A percentile compares a stretch with the other conserved stretches of the same genome.
These are phyloP conservation scores for Polia nebulosa DNA, from an alignment of 2,888 invertebrate species.

Conservation along the genomic window DNA sequence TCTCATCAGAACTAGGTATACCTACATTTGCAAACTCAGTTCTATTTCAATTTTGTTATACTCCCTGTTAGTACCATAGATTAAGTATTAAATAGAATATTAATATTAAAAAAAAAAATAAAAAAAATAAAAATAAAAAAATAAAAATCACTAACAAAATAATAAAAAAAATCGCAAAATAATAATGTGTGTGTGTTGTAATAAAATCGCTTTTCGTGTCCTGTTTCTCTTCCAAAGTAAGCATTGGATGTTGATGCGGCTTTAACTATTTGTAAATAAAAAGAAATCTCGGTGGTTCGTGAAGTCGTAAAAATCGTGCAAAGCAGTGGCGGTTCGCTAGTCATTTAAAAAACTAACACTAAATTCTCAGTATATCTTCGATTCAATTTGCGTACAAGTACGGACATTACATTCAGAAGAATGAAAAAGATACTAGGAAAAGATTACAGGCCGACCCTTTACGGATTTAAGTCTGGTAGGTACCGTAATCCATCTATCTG, in stretches of 20 bases:
- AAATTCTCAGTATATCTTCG: background rate
- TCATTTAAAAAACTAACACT: background rate
- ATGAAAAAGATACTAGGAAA: slow-evolving; percentile 33
- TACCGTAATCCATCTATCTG: slow-evolving; percentile 27
- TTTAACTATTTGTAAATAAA: too few relatives aligned
- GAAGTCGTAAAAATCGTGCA: background rate
- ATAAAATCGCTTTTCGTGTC: background rate
- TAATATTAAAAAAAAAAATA: too few relatives aligned
- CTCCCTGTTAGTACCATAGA: background rate
- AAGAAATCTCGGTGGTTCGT: background rate
- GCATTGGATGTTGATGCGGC: background rate
- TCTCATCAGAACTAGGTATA: background rate
- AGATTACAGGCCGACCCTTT: slow-evolving; percentile 38
- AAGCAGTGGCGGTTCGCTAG: background rate
- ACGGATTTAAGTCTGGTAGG: slow-evolving; percentile 29
- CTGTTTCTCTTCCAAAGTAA: background rate
- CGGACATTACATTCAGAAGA: slow-evolving; percentile 25
- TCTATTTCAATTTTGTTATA: background rate
- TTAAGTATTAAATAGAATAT: background rate
- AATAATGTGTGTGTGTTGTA: too few relatives aligned
- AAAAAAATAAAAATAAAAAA: too few relatives aligned
- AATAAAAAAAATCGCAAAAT: too few relatives aligned
- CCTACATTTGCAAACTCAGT: slow-evolving; percentile 1
- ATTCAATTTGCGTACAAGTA: slow-evolving; percentile 30
- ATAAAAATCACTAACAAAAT: too few relatives aligned